These are phyloP conservation scores for Teinopalpus imperialis DNA, from an alignment of 2,888 invertebrate species.

Conservation along the genomic window DNA sequence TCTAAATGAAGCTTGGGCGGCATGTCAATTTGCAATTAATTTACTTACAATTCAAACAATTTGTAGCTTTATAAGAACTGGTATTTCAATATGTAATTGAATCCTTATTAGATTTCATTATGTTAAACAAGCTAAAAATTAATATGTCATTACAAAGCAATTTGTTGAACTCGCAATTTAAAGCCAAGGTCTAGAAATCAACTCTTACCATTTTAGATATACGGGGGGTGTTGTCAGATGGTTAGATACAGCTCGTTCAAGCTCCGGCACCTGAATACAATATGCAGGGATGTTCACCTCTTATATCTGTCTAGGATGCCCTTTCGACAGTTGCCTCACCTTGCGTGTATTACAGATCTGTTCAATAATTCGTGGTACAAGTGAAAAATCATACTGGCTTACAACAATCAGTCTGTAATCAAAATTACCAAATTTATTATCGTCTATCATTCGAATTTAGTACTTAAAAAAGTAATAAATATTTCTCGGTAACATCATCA, in stretches of 20 bases:
- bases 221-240: conserved; percentile 37
- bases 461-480: no score
- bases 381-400: conserved; percentile 38
- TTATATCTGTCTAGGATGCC: conserved; percentile 72
- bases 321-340: conserved; percentile 74
- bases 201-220: conserved; percentile 67
- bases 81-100: conserved; percentile 9
- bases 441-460: no score
- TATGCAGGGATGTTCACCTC: conserved; percentile 66
- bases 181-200: conserved; percentile 19
- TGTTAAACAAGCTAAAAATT: conserved; percentile 9
- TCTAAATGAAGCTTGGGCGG: no score
- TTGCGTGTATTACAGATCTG: conserved; percentile 67
- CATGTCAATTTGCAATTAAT: no score
- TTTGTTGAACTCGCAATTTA: conserved; percentile 14
- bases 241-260: conserved; percentile 45
- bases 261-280: conserved; percentile 55
- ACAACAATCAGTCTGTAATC: conserved; percentile 14
- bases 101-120: conserved; percentile 8
- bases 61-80: neutral
- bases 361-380: conserved; percentile 49
- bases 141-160: conserved; percentile 17
- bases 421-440: no score
- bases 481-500: no score
- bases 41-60: conserved; percentile 11